These are phyloP conservation scores for Thinocorus orbignyianus DNA, from an alignment of 2,113 vertebrate species.

Conservation along the genomic window DNA sequence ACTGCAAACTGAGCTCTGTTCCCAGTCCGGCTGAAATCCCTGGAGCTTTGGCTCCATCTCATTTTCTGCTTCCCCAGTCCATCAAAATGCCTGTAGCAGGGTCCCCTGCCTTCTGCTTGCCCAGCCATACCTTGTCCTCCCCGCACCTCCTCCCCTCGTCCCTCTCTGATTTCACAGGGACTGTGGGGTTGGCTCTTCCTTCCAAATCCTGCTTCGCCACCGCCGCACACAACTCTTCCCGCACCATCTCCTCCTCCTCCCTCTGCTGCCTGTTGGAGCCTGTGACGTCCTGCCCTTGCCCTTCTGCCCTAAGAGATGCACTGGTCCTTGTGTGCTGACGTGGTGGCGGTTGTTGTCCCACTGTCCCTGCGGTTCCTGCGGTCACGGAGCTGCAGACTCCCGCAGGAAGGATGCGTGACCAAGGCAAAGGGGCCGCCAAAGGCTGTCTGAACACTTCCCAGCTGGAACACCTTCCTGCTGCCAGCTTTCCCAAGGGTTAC, in stretches of 20 bases:
- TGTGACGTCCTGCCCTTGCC: neutral
- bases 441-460: neutral
- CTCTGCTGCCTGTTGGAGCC: neutral
- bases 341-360: neutral
- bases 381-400: neutral
- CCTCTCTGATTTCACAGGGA: too few relatives aligned
- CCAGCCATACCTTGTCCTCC: too few relatives aligned
- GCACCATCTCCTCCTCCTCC: fast-evolving
- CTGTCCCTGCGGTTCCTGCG: neutral
- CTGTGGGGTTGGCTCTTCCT: fast-evolving
- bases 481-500: neutral
- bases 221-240: fast-evolving
- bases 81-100: too few relatives aligned
- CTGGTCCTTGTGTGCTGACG: neutral
- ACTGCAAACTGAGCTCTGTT: too few relatives aligned
- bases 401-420: neutral
- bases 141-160: too few relatives aligned
- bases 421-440: neutral
- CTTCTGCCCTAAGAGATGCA: neutral
- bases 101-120: too few relatives aligned
- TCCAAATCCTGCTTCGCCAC: fast-evolving
- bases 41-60: too few relatives aligned
- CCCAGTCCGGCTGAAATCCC: too few relatives aligned
- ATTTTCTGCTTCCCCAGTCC: too few relatives aligned
- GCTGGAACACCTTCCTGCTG: neutral